These are phyloP conservation scores for Daktulosphaira vitifoliae DNA, from an alignment of 1,140 invertebrate species.

Conservation along the genomic window DNA sequence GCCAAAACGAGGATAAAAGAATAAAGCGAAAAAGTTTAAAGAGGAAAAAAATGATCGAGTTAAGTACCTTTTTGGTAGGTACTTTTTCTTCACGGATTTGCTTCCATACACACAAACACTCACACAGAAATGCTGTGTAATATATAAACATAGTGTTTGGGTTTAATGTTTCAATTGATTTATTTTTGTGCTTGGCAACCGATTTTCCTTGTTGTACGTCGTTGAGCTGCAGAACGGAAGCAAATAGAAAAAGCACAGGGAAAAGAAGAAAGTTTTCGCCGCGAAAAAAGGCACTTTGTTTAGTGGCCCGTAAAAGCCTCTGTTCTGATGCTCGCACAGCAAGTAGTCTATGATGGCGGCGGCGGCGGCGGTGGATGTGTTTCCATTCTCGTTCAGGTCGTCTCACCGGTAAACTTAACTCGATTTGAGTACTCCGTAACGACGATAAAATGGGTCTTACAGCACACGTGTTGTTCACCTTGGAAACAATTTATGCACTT, in stretches of 20 bases:
- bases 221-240: neutral
- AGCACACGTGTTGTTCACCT: neutral
- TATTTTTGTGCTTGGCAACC: slow-evolving; percentile 8
- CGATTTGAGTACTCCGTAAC: slow-evolving; percentile 25
- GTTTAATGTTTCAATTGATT: slow-evolving; percentile 31
- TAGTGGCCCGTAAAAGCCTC: slow-evolving; percentile 31
- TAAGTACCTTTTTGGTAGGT: neutral
- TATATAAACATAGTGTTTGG: neutral
- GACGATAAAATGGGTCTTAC: slow-evolving; percentile 12
- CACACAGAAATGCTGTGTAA: neutral
- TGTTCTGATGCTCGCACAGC: neutral
- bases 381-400: slow-evolving; percentile 15
- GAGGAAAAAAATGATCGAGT: slow-evolving; percentile 7
- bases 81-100: neutral
- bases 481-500: slow-evolving; percentile 15
- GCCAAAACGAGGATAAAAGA: too few species aligned
- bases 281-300: slow-evolving; percentile 28
- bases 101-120: neutral
- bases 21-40: slow-evolving; percentile 12
- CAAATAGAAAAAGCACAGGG: neutral
- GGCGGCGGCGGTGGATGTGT: too few species aligned
- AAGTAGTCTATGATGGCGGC: neutral
- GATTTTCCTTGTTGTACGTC: neutral
- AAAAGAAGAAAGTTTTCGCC: slow-evolving; percentile 7
- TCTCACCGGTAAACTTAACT: slow-evolving; percentile 27